Conservation (phyloP, 2,888 invertebrate species). For the Drosophila histrio region DNA sequence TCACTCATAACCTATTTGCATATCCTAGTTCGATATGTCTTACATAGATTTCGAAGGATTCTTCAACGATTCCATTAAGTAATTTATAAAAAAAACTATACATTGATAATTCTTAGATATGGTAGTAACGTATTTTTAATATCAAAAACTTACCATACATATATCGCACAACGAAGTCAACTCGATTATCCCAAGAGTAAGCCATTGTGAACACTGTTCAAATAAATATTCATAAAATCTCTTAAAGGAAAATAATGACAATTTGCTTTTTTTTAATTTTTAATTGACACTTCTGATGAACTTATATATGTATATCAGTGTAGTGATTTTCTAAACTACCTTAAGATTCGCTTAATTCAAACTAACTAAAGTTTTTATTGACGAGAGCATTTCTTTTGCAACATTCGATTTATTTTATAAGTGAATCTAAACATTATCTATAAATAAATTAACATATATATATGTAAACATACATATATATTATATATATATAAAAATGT, state of each 20-base stretch:
- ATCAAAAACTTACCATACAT: constrained; percentile 88
- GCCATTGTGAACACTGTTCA: constrained; percentile 86
- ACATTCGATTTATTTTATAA: constrained; percentile 60
- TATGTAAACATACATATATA: constrained; percentile 30
- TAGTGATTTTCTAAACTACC: constrained; percentile 61
- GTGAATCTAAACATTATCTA: constrained; percentile 68
- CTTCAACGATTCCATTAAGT: neutral
- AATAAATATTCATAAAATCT: constrained; percentile 62
- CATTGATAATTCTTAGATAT: neutral
- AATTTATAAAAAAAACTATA: neutral
- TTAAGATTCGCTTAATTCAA: constrained; percentile 82
- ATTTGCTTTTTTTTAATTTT: constrained; percentile 15
- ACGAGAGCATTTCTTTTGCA: constrained; percentile 59
- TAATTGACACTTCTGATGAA: constrained; percentile 33
- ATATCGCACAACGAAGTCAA: constrained; percentile 91
- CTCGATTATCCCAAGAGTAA: constrained; percentile 93
- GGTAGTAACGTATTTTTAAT: neutral
- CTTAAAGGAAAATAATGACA: constrained; percentile 47
- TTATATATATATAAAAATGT: constrained; percentile 28
- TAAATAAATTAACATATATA: constrained; percentile 38
- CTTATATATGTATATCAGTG: constrained; percentile 19
- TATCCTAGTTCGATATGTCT: too few relatives aligned
- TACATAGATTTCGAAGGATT: neutral
- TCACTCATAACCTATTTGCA: neutral
- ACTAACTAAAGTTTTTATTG: constrained; percentile 76